A percentile compares a stretch with the other conserved stretches of the same genome.
Conservation (phyloP, 2,888 invertebrate species). For the Dichetophora obliterata region DNA sequence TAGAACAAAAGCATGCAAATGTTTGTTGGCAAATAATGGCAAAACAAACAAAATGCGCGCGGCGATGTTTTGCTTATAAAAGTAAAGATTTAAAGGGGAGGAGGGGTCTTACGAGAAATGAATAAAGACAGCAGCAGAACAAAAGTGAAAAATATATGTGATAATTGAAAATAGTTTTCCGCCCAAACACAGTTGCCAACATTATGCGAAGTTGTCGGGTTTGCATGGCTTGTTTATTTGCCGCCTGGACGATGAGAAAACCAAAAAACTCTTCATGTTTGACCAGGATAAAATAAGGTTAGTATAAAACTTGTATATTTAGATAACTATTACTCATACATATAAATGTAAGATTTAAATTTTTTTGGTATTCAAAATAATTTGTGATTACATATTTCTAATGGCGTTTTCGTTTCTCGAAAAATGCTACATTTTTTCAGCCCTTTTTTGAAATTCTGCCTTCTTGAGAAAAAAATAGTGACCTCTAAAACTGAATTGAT, state of each 20-base stretch:
- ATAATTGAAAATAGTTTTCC: background rate
- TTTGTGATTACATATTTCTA: no score
- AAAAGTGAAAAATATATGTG: background rate
- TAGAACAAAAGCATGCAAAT: slow-evolving; percentile 25
- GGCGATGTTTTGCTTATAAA: slow-evolving; percentile 21
- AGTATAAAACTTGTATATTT: background rate
- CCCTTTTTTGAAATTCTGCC: no score
- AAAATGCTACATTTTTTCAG: no score
- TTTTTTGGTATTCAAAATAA: no score
- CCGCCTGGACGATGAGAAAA: background rate
- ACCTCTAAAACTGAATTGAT: no score
- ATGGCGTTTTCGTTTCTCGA: no score
- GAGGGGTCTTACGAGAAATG: background rate
- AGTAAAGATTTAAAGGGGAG: background rate
- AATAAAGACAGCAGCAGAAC: background rate
- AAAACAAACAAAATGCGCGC: slow-evolving; percentile 54
- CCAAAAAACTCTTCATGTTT: background rate
- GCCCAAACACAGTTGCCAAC: background rate
- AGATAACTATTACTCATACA: no score
- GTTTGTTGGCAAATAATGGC: slow-evolving; percentile 50
- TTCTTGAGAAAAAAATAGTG: no score
- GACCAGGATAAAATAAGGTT: background rate
- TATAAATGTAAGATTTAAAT: no score
- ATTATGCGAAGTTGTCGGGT: background rate
- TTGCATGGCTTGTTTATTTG: background rate